Base-by-base conservation (phyloP, 2,797 vertebrate genomes). In the Chrysocyon brachyurus region DNA sequence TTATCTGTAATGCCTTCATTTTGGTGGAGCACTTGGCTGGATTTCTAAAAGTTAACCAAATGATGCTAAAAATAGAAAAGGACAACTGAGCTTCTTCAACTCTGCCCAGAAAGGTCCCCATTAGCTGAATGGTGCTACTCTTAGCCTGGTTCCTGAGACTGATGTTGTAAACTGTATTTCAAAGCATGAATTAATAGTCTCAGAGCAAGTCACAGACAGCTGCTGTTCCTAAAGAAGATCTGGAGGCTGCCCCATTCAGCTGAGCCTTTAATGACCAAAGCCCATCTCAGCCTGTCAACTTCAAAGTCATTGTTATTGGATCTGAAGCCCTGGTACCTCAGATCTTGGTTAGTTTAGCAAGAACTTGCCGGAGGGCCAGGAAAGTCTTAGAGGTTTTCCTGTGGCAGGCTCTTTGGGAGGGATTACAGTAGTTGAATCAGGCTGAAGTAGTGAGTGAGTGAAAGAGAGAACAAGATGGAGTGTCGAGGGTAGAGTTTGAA, bases 241-340 rank as follows among this genome's bases (percentile, higher is more conserved):
- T 40, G 70, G 91, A 94, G 63, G 96, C 75, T 83, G 95, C 93
- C 81, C 91, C 63, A 24, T 94, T 87, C 6, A 33, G 5, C 0
- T 77, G 97, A 97, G 94, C 64, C 97, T 97, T 97, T 98, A 97
- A 98, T 97, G 92, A 72, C 61, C 72, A 77, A 95, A 90, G 66
- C 87, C 59, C 96, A 21, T 26, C 66, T 96, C 81, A 98, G 56
- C 93, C 96, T 36, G 88, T 96, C 93, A 93, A 56, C 98, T 98
- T 98, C 97, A 98, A 97, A 97, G 97, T 75, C 91, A 97, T 56
- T 59, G 40, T 68, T 97, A 94, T 83, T 96, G 89, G 61, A 88
- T 97, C 6, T 12, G 81, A 87, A 96, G 73, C 56, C 16, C 0
- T 64, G 90, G 70, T 87, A 61, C 1, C 6, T 57, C 28, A 57